A percentile compares a stretch with the other conserved stretches of the same genome.
Evolutionary conservation across 2,113 vertebrate genomes (phyloP).

Genomic region (Platysteira castanea): DNA sequence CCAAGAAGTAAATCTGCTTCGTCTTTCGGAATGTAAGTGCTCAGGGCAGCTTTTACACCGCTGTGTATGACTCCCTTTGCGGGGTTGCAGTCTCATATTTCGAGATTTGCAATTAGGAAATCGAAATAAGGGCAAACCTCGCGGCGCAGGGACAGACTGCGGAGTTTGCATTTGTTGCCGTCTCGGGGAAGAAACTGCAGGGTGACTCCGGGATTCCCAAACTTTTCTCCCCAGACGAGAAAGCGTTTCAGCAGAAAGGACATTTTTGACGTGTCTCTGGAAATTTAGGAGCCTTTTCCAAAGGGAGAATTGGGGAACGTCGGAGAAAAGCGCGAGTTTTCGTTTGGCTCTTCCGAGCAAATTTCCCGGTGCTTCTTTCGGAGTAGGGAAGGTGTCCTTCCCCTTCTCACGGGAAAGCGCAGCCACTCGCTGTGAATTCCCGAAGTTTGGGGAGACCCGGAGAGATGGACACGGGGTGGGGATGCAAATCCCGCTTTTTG

Average conservation of each 20-base stretch:
- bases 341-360: not conserved
- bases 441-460: not conserved
- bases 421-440: not conserved
- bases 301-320: not conserved
- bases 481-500: not conserved
- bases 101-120: not conserved
- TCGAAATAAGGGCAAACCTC: not conserved
- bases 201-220: not conserved
- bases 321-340: not conserved
- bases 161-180: not conserved
- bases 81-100: not conserved
- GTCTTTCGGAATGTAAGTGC: not conserved
- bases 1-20: not conserved
- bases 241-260: not conserved
- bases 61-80: not conserved
- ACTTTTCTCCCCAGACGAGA: not conserved
- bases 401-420: not conserved
- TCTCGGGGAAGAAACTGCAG: not conserved
- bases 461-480: not conserved
- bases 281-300: not conserved
- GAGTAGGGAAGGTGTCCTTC: not conserved
- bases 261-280: not conserved
- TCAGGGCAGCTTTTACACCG: not conserved
- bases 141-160: not conserved
- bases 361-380: not conserved